Conservation (phyloP, 2,113 vertebrate species). For the Tympanuchus pallidicinctus region DNA sequence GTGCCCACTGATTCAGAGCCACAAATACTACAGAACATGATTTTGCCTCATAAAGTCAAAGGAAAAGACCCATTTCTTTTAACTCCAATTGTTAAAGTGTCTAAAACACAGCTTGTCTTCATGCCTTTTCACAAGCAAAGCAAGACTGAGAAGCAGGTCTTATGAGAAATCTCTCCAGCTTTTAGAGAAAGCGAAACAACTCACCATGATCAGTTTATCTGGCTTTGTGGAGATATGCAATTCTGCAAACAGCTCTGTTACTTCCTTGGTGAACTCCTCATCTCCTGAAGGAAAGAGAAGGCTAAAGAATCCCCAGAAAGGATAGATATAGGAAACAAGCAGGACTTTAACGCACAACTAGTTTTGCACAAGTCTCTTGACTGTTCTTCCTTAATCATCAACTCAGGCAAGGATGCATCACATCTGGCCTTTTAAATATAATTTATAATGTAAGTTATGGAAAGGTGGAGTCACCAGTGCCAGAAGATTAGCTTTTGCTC, state of each 20-base stretch:
- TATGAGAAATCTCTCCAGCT: neutral
- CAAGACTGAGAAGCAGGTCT: neutral
- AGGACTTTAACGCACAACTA: neutral
- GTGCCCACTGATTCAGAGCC: neutral
- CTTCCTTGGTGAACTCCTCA: constrained; percentile 86
- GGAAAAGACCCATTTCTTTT: neutral
- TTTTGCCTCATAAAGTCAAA: neutral
- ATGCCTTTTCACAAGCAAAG: neutral
- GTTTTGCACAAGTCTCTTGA: neutral
- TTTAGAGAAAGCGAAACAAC: constrained; percentile 50
- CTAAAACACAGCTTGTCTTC: neutral
- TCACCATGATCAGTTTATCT: constrained; percentile 86
- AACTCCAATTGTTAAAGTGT: neutral
- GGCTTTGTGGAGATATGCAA: constrained; percentile 82
- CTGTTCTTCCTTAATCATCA: neutral
- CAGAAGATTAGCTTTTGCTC: constrained; percentile 7
- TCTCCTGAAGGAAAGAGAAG: constrained; percentile 78
- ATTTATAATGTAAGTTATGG: neutral
- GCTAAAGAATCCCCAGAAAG: constrained; percentile 25
- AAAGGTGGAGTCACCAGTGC: neutral
- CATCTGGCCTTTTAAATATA: neutral
- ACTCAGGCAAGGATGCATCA: neutral
- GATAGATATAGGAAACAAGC: neutral
- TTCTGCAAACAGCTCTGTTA: constrained; percentile 84
- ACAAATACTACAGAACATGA: neutral